Base-by-base conservation (phyloP, 2,797 vertebrate genomes). In the Podargus strigoides region DNA sequence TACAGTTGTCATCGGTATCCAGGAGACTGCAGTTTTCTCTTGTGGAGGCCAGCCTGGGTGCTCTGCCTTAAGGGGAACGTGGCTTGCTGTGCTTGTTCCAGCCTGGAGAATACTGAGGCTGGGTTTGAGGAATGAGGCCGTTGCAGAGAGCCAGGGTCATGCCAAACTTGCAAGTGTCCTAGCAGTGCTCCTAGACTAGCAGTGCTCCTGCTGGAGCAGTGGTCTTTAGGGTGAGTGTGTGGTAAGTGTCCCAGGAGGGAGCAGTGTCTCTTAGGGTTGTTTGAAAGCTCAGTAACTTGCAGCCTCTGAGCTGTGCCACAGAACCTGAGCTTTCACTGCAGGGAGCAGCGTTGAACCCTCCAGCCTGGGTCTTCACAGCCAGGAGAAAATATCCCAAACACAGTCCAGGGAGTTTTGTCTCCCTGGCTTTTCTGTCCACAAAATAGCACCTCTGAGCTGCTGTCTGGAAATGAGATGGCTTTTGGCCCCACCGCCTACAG, bases 21-120 rank as follows among this genome's bases (percentile, higher is more conserved):
- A 62, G 19, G 56, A 82, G 13, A 11, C 55, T 84, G 56, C 34
- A 19, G 66, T 67, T 87, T 52, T 59, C 41, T 69, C 41, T 76
- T 50, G 30, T 52, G 70, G 21, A 52, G 18, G 41, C 26, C 1
- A 0, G 28, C 60, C 59, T 47, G n/a, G 67, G 21, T 55, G 44
- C 39, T 90, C 2, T 0, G 26, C 62, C 59, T 56, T 19, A 9
- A 0, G 4, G 72, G 46, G 37, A 74, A 12, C 0, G 2, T 21
- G 37, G n/a, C 46, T 84, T n/a, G 12, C 17, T 89, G 53, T 20
- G 13, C 68, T 50, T 67, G 42, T 46, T 46, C 36, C 36, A 21
- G 21, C 55, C 47, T 79, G 42, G 42, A 81, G 63, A 41, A 90
- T 49, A 66, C 18, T 14, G 27, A 36, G 46, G 49, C 27, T 73